Base-by-base conservation (phyloP, 2,113 vertebrate genomes). In the Microtus pennsylvanicus region DNA sequence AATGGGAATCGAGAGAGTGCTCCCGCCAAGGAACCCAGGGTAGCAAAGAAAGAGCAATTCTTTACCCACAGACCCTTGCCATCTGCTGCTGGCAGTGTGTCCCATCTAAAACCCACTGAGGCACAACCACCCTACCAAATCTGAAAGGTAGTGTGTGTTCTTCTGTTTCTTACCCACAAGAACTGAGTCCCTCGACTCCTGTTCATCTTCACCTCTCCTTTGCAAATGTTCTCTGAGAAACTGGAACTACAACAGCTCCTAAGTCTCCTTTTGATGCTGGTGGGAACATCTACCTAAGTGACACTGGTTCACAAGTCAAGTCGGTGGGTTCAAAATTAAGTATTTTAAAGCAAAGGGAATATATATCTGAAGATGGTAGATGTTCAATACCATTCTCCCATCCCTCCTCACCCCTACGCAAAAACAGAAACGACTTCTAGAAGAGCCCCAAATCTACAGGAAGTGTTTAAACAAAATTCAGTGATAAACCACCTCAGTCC, bases 31-130 rank as follows among this genome's bases (percentile, higher is more conserved):
- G 55, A 96, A 89, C 91, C 38, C 42, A 63, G 91, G 33, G 55
- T 13, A 10, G 78, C 33, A 78, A 75, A 83, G 86, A 70, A 95
- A 94, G 70, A n/a, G 77, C 26, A 55, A 89, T 28, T 89, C 92
- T 94, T 93, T 95, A 52, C 78, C 93, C 52, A 97, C 75, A 77
- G 30, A 30, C 45, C 58, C 67, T 77, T 45, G 58, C 67, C 72
- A 93, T 28, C 76, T 28, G 33, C 61, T 93, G 17, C 45, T 67
- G 42, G 21, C 72, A 85, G 26, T 14, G 6, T 75, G 61, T 45
- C 61, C 82, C 81, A 83, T 58, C 78, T 89, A 95, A 91, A 92
- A 50, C 65, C 81, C 81, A 77, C 58, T n/a, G 63, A 93, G 58
- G 80, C 35, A 58, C 22, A 50, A 47, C 4, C 80, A 90, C 75